Percentiles rank a stretch among this genome's conserved stretches.
Conservation (phyloP, 2,888 invertebrate genomes). For the Bombylius discolor region DNA sequence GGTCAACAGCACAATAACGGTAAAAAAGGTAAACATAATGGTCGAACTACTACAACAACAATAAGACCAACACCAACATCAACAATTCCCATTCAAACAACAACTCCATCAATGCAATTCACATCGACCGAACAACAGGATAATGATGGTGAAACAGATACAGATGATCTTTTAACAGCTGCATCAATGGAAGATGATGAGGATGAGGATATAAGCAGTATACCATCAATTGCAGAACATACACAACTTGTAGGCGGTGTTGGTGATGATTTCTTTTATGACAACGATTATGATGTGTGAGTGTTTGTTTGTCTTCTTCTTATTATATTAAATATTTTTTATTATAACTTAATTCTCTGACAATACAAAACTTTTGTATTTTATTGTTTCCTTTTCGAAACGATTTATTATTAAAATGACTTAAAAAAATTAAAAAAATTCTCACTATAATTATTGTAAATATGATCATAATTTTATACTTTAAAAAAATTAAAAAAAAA, state of each 20-base stretch:
- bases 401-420: not conserved
- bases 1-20: slow-evolving; percentile 15
- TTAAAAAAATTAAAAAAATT: not conserved
- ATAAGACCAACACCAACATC: slow-evolving; percentile 10
- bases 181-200: slow-evolving; percentile 16
- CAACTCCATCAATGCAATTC: slow-evolving; percentile 10
- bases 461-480: too few relatives aligned
- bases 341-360: not conserved
- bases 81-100: not conserved
- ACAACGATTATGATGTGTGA: slow-evolving; percentile 34
- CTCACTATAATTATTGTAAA: too few relatives aligned
- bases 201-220: slow-evolving; percentile 19
- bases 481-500: too few relatives aligned
- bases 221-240: slow-evolving; percentile 17
- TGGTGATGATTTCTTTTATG: slow-evolving; percentile 27
- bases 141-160: slow-evolving; percentile 5
- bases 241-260: slow-evolving; percentile 21
- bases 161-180: not conserved
- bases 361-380: not conserved
- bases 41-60: slow-evolving; percentile 3
- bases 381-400: not conserved
- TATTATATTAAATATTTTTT: too few relatives aligned
- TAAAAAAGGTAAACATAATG: slow-evolving; percentile 6
- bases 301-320: slow-evolving; percentile 15
- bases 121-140: slow-evolving; percentile 19